Evolutionary conservation across 2,797 vertebrate species (phyloP).

Genomic region (Pangasius larnaudii): DNA sequence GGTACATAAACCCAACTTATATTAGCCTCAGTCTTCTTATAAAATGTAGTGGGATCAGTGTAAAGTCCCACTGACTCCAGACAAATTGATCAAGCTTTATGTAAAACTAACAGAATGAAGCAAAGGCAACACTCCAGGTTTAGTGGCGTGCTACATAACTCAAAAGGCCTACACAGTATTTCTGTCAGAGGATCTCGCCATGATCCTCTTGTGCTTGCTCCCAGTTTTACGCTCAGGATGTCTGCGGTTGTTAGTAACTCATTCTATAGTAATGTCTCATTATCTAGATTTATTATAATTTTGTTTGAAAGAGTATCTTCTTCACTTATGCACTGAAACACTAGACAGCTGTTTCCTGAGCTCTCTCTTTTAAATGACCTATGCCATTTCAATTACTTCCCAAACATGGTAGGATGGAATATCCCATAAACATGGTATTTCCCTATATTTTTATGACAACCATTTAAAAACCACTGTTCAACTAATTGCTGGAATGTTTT

Average conservation of each 20-base stretch:
- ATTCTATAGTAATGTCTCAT: constrained; percentile 60
- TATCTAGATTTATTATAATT: constrained; percentile 59
- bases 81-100: constrained; percentile 50
- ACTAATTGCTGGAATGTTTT: constrained; percentile 39
- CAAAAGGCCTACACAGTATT: constrained; percentile 30
- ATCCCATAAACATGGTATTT: constrained; percentile 55
- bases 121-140: constrained; percentile 44
- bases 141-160: constrained; percentile 52
- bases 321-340: constrained; percentile 58
- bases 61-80: constrained; percentile 41
- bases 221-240: constrained; percentile 60
- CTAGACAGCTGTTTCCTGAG: constrained; percentile 63
- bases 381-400: constrained; percentile 70
- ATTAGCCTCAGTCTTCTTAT: constrained; percentile 53
- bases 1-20: constrained; percentile 44
- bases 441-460: constrained; percentile 57
- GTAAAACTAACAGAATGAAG: constrained; percentile 55
- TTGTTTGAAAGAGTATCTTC: constrained; percentile 66
- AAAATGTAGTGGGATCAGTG: constrained; percentile 45
- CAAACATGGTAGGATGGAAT: constrained; percentile 66
- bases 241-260: constrained; percentile 71
- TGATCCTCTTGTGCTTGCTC: constrained; percentile 48
- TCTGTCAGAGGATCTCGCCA: constrained; percentile 3
- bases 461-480: constrained; percentile 52
- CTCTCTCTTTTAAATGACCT: constrained; percentile 69